Conservation (phyloP, 2,113 vertebrate species). For the Phainopepla nitens region DNA sequence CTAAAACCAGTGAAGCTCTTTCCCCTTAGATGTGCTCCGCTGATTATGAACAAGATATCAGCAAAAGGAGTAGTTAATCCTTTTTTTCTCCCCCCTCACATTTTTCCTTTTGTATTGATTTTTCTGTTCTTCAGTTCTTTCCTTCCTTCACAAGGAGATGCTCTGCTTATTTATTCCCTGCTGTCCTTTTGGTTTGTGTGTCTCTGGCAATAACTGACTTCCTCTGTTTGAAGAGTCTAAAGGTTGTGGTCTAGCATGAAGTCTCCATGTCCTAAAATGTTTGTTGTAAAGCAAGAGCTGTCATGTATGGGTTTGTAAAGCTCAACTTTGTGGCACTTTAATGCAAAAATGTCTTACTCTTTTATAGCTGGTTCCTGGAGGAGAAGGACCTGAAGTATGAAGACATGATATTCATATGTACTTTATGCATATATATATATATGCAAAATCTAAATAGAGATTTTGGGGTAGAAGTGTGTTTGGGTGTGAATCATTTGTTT, state of each 20-base stretch:
- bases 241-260: background rate
- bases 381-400: conserved; percentile 93
- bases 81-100: accelerated
- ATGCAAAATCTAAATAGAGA: background rate
- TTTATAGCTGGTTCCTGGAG: conserved; percentile 92
- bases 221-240: background rate
- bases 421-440: background rate
- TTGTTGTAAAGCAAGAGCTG: background rate
- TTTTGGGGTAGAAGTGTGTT: background rate
- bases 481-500: background rate
- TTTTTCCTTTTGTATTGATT: background rate
- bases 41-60: background rate
- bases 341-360: background rate
- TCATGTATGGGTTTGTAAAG: background rate
- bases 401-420: background rate
- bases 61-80: background rate
- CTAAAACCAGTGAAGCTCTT: background rate
- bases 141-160: background rate
- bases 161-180: background rate
- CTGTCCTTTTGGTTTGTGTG: background rate
- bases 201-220: background rate
- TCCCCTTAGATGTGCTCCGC: background rate
- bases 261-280: background rate
- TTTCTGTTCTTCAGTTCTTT: background rate
- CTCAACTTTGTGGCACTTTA: background rate